These are phyloP conservation scores for Novumbra hubbsi DNA, from an alignment of 2,797 vertebrate genomes.

Conservation along the genomic window DNA sequence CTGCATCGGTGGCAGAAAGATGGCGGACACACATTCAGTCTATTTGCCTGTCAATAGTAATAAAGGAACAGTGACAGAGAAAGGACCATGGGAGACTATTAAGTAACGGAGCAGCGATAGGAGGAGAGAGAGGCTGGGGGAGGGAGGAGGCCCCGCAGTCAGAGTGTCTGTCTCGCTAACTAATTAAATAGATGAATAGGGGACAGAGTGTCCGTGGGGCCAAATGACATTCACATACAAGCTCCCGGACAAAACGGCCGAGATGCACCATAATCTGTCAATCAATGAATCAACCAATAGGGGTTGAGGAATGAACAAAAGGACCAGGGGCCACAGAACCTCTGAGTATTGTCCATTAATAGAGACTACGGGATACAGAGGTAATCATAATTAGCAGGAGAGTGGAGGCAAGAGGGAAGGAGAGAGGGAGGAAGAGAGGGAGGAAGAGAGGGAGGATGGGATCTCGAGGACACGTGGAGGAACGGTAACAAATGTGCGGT, in stretches of 20 bases:
- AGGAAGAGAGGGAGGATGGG: constrained; percentile 22
- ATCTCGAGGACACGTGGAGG: constrained; percentile 14
- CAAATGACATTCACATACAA: constrained; percentile 42
- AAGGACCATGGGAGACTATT: constrained; percentile 47
- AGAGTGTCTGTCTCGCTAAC: constrained; percentile 43
- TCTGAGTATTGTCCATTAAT: constrained; percentile 54
- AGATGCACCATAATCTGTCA: constrained; percentile 42
- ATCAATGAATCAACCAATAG: constrained; percentile 43
- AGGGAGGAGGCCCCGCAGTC: constrained; percentile 23
- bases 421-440: constrained; percentile 37
- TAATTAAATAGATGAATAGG: constrained; percentile 11
- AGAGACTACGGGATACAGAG: constrained; percentile 33
- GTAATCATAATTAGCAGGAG: constrained; percentile 46
- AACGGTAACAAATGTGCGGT: constrained; percentile 29
- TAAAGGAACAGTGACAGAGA: constrained; percentile 55
- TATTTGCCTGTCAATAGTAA: constrained; percentile 45
- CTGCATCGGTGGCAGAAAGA: constrained; percentile 46
- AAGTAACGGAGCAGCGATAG: constrained; percentile 46
- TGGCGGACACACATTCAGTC: constrained; percentile 47
- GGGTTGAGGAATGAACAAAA: constrained; percentile 44
- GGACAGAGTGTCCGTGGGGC: constrained; percentile 8
- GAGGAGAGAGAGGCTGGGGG: constrained; percentile 34
- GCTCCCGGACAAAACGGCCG: constrained; percentile 42
- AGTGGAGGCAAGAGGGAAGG: constrained; percentile 27
- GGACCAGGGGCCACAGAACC: constrained; percentile 38